Evolutionary conservation across 92 coral and sea anemone genomes (phyloP), one percentile per base, ranked within the genome.

Genomic region (Ricordea florida): DNA sequence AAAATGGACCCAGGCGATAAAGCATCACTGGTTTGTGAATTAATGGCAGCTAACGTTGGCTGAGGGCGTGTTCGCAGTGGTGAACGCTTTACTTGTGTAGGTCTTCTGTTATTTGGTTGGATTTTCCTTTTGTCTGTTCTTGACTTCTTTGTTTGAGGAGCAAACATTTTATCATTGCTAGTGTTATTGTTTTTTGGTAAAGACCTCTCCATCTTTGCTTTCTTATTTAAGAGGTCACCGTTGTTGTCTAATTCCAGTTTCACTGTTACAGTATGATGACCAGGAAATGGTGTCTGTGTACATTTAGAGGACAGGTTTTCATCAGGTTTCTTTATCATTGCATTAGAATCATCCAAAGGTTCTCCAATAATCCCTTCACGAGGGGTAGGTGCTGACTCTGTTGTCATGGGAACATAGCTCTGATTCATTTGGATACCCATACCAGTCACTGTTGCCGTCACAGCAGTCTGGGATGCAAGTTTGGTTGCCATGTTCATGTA

Each of bases 21-120:
- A 0, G 79, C 34, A 22, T 74, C 82, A 48, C 59, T 68, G 42
- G 65, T 32, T 50, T 78, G 70, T 42, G 89, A 80, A 59, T 96
- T 96, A 78, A 96, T 92, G 0, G 97, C 98, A 11, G 98, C 96
- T 8, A 96, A 74, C 9, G 99, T 92, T 0, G 91, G 94, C 37
- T 85, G 87, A 5, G 79, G 65, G 66, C 90, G 66, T 15, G 80
- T 78, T 21, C 74, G 74, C 27, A 83, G 85, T 1, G 97, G 98
- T 0, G 98, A 83, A 64, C 72, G 29, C 34, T 66, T 80, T 40
- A 45, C 37, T 42, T 20, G 57, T 24, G 51, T 59, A 17, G 67
- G 65, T 38, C 36, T 75, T 44, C 23, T 33, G 16, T 69, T 63
- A 3, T 32, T 47, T 37, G 34, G 71, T 17, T 57, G 83, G 42